phyloP scores from a whole-genome alignment of 2,113 vertebrate species.

The Cebidichthys violaceus region DNA sequence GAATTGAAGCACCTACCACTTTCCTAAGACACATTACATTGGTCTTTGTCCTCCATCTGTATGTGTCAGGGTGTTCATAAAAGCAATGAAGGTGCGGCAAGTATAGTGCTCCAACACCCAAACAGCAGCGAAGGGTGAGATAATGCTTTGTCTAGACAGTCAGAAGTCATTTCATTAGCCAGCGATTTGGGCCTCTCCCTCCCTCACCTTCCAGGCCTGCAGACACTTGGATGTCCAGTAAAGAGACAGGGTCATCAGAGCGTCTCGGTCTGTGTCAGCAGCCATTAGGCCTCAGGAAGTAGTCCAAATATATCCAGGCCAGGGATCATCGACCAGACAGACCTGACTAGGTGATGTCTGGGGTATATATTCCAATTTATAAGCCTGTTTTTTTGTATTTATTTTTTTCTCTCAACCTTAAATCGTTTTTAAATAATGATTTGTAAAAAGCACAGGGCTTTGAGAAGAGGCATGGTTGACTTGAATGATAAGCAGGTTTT shows the following conservation, averaged over 20 bases:
- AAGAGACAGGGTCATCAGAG: conserved; percentile 48
- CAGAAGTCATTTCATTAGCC: conserved; percentile 77
- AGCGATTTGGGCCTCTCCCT: conserved; percentile 32
- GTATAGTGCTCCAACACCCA: neutral
- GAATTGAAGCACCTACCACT: neutral
- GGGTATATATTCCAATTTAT: conserved; percentile 28
- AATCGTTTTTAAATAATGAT: conserved; percentile 7
- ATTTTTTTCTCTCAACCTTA: neutral
- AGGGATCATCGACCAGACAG: conserved; percentile 43
- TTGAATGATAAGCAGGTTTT: conserved; percentile 39
- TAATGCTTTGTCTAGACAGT: conserved; percentile 82
- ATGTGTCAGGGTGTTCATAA: conserved; percentile 12
- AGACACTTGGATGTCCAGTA: conserved; percentile 51
- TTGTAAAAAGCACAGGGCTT: conserved; percentile 6
- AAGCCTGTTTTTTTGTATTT: neutral
- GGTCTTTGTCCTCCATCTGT: conserved; percentile 16
- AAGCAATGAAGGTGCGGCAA: neutral
- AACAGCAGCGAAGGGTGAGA: conserved; percentile 57
- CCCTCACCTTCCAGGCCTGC: conserved; percentile 9
- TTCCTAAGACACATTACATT: neutral
- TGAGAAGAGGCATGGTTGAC: neutral
- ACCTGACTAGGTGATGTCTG: conserved; percentile 40
- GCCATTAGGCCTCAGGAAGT: conserved; percentile 58
- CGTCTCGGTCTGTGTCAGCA: conserved; percentile 32
- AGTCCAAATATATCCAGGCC: conserved; percentile 64